Conservation (phyloP, 2,113 vertebrate genomes). For the Corythornis vintsioides region DNA sequence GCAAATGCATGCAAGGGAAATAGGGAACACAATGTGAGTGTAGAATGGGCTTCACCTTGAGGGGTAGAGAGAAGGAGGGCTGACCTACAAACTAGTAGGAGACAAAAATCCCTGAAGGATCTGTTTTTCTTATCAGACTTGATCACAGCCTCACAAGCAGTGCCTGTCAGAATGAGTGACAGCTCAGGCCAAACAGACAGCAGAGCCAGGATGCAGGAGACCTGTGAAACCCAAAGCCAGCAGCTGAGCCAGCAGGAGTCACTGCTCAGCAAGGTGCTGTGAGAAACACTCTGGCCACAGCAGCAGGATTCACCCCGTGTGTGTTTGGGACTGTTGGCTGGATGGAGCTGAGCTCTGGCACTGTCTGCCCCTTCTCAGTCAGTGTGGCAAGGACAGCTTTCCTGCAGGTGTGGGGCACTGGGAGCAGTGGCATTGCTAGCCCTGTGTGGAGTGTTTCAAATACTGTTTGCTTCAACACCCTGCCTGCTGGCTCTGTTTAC, state of each 20-base stretch:
- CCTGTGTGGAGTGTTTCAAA: not conserved
- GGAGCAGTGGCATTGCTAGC: not conserved
- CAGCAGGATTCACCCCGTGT: fast-evolving
- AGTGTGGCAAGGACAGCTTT: not conserved
- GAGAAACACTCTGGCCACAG: fast-evolving
- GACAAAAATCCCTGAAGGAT: not conserved
- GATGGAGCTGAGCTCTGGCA: not conserved
- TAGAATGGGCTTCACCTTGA: not conserved
- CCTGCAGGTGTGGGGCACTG: not conserved
- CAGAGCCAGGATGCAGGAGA: not conserved
- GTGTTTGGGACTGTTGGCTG: not conserved
- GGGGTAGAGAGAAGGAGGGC: not conserved
- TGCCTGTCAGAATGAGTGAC: not conserved
- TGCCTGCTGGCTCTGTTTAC: not conserved
- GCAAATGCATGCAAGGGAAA: not conserved
- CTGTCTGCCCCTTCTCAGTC: not conserved
- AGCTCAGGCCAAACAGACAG: not conserved
- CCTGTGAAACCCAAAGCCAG: not conserved
- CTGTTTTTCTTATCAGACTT: not conserved
- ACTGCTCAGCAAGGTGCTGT: not conserved
- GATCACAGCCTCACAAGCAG: fast-evolving
- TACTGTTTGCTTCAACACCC: not conserved
- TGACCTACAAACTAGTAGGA: not conserved
- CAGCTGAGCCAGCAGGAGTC: not conserved
- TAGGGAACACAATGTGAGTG: not conserved